A percentile compares a stretch with the other conserved stretches of the same genome.
phyloP scores from a whole-genome alignment of 2,113 vertebrate genomes.

The Irena cyanogastra region DNA sequence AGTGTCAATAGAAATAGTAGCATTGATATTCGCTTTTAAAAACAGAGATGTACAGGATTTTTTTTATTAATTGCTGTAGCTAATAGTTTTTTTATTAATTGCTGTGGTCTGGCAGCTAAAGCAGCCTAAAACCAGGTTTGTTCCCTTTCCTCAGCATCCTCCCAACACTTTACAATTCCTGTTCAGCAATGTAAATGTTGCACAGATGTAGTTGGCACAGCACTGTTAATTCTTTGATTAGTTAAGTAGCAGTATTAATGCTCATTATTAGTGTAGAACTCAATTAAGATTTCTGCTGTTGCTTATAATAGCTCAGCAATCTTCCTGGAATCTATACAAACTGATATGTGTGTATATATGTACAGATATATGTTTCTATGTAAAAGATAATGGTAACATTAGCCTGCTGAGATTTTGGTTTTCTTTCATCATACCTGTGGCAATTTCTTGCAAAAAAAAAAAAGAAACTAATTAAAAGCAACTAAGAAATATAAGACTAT shows the following conservation, averaged over 20 bases:
- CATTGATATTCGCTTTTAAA: not conserved
- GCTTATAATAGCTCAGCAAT: not conserved
- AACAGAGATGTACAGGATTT: not conserved
- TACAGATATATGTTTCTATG: fast-evolving
- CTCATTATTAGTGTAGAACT: not conserved
- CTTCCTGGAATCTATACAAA: not conserved
- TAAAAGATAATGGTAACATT: not conserved
- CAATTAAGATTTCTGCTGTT: not conserved
- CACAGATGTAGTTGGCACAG: not conserved
- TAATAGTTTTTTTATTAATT: conserved; percentile 14
- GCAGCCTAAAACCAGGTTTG: not conserved
- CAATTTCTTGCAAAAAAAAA: not conserved
- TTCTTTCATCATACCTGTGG: not conserved
- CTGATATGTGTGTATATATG: fast-evolving
- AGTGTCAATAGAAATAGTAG: not conserved
- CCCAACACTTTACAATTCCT: not conserved
- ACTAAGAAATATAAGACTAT: not conserved
- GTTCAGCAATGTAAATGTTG: not conserved
- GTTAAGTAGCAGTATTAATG: not conserved
- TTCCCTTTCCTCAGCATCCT: not conserved
- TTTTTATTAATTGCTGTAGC: not conserved
- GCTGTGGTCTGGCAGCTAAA: not conserved
- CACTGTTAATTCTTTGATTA: not conserved
- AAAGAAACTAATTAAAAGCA: not conserved
- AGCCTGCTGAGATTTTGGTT: not conserved